Evolutionary conservation across 2,113 vertebrate species (phyloP).

Genomic region (Ursus arctos): DNA sequence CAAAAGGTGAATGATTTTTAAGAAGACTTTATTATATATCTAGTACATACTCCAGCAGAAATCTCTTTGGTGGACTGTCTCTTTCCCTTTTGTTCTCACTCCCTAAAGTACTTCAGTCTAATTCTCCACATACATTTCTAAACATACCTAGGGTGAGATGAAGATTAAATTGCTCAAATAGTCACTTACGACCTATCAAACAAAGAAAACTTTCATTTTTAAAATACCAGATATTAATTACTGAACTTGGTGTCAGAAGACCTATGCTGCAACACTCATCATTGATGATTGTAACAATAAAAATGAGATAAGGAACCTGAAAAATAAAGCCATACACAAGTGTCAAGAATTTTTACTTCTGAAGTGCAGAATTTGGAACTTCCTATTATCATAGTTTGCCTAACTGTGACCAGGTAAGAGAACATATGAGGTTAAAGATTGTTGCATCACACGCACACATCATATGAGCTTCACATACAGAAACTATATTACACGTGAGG

Average conservation of each 20-base stretch:
- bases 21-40: not conserved
- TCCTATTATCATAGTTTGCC: not conserved
- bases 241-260: slow-evolving; percentile 27
- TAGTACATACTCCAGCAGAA: not conserved
- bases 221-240: not conserved
- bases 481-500: not conserved
- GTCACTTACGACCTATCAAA: slow-evolving; percentile 8
- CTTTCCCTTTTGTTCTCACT: slow-evolving; percentile 28
- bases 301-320: not conserved
- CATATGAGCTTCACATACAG: not conserved
- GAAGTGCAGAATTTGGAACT: not conserved
- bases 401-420: not conserved
- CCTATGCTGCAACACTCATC: not conserved
- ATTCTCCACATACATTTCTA: not conserved
- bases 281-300: not conserved
- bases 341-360: not conserved
- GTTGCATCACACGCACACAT: not conserved
- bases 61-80: not conserved
- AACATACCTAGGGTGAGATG: slow-evolving; percentile 13
- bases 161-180: slow-evolving; percentile 44
- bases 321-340: not conserved
- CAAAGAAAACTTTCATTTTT: not conserved
- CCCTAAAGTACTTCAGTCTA: not conserved
- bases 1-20: not conserved
- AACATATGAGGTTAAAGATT: not conserved